Base-by-base conservation (phyloP, 2,888 invertebrate species). In the Luperina nickerlii region DNA sequence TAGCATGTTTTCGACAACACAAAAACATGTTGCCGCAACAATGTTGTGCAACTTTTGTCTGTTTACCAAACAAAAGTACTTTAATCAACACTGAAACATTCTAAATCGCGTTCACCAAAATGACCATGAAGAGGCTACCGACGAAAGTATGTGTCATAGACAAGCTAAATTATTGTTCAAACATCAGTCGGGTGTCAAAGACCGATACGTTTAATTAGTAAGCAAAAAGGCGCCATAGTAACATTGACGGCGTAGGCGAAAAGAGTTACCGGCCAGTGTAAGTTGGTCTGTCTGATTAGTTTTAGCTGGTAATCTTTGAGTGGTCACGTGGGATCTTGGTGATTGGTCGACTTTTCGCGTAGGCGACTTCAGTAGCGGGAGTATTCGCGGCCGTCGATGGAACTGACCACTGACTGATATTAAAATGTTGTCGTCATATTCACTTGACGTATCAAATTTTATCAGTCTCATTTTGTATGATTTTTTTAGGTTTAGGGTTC, bases 151-250 rank as follows among this genome's bases (percentile, higher is more conserved):
- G 85, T 89, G 81, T 88, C 88, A 88, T 84, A 88, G 83, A 88
- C 87, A 87, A 88, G 90, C 91, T 93, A 93, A 94, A 89, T 90
- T 90, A 90, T 92, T 93, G 92, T 92, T 90, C 92, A 95, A 95
- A 94, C 92, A 94, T 90, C 87, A 89, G 85, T 67, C 82, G 86
- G 87, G 92, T 94, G 96, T 96, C 96, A 96, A 96, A 96, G 95
- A 96, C 96, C 96, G 95, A 95, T 94, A 94, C 89, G 89, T 95
- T 95, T 95, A 95, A 96, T 96, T 96, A 95, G 94, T 94, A 93
- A 92, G 94, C 94, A 92, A 95, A 95, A 95, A 94, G 95, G 94
- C 94, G 93, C 93, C 93, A 92, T 89, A 89, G 92, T 87, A 90
- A 90, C 90, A 88, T 89, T 83, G 66, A 88, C 79, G 86, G 92